These are phyloP conservation scores for Rhinoderma darwinii DNA, from an alignment of 2,113 vertebrate genomes.

Conservation along the genomic window DNA sequence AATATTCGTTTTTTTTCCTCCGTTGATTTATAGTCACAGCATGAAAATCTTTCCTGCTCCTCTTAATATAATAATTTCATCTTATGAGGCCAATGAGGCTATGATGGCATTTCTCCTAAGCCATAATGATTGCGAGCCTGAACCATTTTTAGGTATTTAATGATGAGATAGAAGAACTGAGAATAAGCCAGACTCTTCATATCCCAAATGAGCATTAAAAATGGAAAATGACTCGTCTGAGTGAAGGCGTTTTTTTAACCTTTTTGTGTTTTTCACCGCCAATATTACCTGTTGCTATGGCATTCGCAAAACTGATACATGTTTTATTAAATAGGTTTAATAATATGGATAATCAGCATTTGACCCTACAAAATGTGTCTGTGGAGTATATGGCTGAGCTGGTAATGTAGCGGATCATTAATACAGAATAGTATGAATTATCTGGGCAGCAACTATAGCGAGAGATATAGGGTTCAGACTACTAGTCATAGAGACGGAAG, in stretches of 20 bases:
- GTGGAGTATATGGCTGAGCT: background rate
- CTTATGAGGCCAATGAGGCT: conserved; percentile 46
- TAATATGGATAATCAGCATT: conserved; percentile 17
- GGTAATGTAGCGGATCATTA: background rate
- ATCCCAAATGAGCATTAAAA: conserved; percentile 52
- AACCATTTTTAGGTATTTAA: conserved; percentile 55
- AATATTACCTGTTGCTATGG: conserved; percentile 14
- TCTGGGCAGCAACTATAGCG: background rate
- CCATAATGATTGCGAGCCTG: conserved; percentile 43
- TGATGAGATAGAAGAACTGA: conserved; percentile 46
- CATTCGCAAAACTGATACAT: background rate
- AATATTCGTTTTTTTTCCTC: conserved; percentile 22
- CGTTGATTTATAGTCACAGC: conserved; percentile 57
- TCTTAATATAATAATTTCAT: conserved; percentile 50
- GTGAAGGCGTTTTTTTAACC: conserved; percentile 24
- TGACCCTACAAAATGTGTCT: background rate
- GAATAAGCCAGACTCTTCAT: conserved; percentile 27
- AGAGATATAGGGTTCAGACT: too few relatives aligned
- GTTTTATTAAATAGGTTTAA: background rate
- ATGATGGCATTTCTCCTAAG: conserved; percentile 47
- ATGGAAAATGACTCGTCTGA: conserved; percentile 18
- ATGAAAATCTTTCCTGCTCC: conserved; percentile 52
- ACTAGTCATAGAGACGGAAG: too few relatives aligned
- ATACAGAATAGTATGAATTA: background rate
- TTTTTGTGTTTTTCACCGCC: background rate